These are phyloP conservation scores for Oxycera nigricornis DNA, from an alignment of 2,888 invertebrate species.

Conservation along the genomic window DNA sequence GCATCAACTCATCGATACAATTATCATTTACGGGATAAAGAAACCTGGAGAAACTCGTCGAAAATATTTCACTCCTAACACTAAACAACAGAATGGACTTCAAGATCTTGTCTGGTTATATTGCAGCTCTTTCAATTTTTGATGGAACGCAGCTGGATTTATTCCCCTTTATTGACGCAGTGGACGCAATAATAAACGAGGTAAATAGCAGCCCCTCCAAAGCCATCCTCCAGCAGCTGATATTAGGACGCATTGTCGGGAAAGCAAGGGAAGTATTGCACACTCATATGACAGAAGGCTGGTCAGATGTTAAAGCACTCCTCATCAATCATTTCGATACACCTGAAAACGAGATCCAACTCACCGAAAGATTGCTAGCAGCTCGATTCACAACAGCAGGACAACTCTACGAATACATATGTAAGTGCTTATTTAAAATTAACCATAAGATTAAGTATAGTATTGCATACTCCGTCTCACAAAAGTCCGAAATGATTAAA, in stretches of 20 bases:
- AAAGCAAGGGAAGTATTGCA: too few relatives aligned
- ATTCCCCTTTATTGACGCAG: not conserved
- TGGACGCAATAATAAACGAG: not conserved
- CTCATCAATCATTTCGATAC: too few relatives aligned
- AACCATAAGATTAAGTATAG: constrained; percentile 4
- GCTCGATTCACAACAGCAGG: not conserved
- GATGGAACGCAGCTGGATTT: not conserved
- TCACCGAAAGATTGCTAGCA: not conserved
- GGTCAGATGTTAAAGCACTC: not conserved
- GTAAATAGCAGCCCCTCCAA: not conserved
- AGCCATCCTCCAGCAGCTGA: constrained; percentile 2
- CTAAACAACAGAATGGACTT: not conserved
- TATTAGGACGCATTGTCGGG: not conserved
- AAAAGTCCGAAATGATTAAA: constrained; percentile 7
- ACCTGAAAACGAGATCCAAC: not conserved
- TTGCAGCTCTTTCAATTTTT: constrained; percentile 1
- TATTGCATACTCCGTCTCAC: not conserved
- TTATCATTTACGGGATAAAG: not conserved
- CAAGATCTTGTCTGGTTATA: not conserved
- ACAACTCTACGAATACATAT: not conserved
- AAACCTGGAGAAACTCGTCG: not conserved
- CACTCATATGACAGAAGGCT: too few relatives aligned
- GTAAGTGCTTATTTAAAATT: constrained; percentile 4
- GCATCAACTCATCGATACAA: not conserved
- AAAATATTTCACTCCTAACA: not conserved